Conservation (phyloP, 1,140 invertebrate genomes). For the Manduca sexta region DNA sequence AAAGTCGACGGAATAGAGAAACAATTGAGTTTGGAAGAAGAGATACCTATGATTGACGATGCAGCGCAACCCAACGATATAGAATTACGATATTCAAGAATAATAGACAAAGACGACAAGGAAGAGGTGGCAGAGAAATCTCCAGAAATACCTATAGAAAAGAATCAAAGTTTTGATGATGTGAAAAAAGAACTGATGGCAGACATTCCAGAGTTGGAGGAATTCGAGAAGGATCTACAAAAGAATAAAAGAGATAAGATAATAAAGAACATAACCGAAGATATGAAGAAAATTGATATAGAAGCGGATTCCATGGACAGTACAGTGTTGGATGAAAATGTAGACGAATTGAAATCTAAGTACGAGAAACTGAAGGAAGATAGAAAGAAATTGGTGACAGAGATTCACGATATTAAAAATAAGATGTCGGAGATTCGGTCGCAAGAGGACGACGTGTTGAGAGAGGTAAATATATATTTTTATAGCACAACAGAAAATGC, state of each 20-base stretch:
- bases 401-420: constrained; percentile 79
- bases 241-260: constrained; percentile 58
- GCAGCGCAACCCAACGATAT: constrained; percentile 59
- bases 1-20: constrained; percentile 60
- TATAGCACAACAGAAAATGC: too few species aligned
- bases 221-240: constrained; percentile 64
- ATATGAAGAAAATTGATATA: constrained; percentile 48
- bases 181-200: constrained; percentile 70
- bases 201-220: constrained; percentile 69
- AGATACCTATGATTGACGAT: constrained; percentile 73
- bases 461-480: constrained; percentile 78
- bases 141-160: constrained; percentile 14
- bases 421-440: constrained; percentile 86
- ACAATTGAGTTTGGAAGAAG: constrained; percentile 68
- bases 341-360: constrained; percentile 64
- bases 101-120: constrained; percentile 32
- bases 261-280: constrained; percentile 50
- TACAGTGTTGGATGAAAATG: constrained; percentile 49
- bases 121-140: constrained; percentile 6
- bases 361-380: constrained; percentile 73
- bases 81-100: constrained; percentile 65
- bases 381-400: constrained; percentile 72
- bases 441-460: constrained; percentile 87
- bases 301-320: constrained; percentile 61
- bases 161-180: constrained; percentile 66